These are phyloP conservation scores for Lamellibrachia satsuma DNA, from an alignment of 2,888 invertebrate genomes.

Conservation along the genomic window DNA sequence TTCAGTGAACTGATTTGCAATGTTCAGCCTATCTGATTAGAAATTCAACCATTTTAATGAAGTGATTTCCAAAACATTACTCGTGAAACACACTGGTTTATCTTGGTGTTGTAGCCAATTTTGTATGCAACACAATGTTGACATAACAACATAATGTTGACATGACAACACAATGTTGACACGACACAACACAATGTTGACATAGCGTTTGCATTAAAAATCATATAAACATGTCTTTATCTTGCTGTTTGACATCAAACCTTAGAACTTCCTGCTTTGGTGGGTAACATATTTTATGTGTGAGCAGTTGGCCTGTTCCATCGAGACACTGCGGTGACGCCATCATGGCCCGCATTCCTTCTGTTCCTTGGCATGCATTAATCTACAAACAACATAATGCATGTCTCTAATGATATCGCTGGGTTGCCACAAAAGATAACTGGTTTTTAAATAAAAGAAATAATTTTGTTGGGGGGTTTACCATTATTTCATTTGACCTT, in stretches of 20 bases:
- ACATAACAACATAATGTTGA: too few relatives aligned
- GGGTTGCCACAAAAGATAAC: neutral
- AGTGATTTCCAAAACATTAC: too few relatives aligned
- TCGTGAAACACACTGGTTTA: too few relatives aligned
- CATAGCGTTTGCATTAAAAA: neutral
- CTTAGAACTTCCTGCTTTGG: slow-evolving; percentile 50
- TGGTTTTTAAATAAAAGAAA: neutral
- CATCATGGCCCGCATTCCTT: slow-evolving; percentile 51
- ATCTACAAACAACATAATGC: slow-evolving; percentile 43
- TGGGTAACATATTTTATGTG: slow-evolving; percentile 58
- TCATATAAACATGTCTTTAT: neutral
- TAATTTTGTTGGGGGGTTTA: neutral
- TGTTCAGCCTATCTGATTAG: too few relatives aligned
- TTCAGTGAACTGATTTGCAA: too few relatives aligned
- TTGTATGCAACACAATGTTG: neutral
- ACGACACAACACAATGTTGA: too few relatives aligned
- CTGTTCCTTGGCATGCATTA: slow-evolving; percentile 54
- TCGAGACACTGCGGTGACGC: slow-evolving; percentile 63
- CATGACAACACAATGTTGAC: neutral
- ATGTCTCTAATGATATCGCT: neutral
- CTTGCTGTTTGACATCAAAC: slow-evolving; percentile 39
- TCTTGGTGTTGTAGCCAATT: too few relatives aligned
- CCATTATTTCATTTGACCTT: neutral
- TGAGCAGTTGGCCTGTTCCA: slow-evolving; percentile 44
- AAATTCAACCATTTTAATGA: too few relatives aligned